A percentile compares a stretch with the other conserved stretches of the same genome.
These are phyloP conservation scores for Lordiphosa fenestrarum DNA, from an alignment of 2,888 invertebrate genomes.

Conservation along the genomic window DNA sequence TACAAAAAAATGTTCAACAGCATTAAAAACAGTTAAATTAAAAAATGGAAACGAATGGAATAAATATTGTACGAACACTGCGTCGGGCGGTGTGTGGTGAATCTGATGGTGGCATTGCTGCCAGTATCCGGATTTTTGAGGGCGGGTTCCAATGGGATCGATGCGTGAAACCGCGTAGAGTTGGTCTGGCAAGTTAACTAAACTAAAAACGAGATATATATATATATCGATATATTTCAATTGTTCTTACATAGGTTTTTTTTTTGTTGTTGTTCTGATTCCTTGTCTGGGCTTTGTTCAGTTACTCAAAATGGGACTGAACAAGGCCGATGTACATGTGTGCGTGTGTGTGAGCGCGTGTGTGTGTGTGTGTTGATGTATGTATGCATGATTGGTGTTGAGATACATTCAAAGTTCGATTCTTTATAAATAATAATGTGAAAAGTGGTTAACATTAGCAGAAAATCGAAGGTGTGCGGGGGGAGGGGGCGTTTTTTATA, in stretches of 20 bases:
- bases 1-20: slow-evolving; percentile 55
- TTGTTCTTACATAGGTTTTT: slow-evolving; percentile 1
- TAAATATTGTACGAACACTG: slow-evolving; percentile 59
- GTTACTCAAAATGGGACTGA: slow-evolving; percentile 17
- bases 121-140: slow-evolving; percentile 6
- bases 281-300: slow-evolving; percentile 25
- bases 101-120: slow-evolving; percentile 20
- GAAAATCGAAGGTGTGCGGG: slow-evolving; percentile 32
- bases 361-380: slow-evolving; percentile 13
- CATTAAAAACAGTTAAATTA: slow-evolving; percentile 56
- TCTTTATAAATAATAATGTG: slow-evolving; percentile 36
- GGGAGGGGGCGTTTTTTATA: slow-evolving; percentile 1
- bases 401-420: slow-evolving; percentile 56
- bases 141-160: slow-evolving; percentile 50
- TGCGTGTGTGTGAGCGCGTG: slow-evolving; percentile 3
- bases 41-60: slow-evolving; percentile 63
- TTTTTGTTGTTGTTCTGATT: slow-evolving; percentile 11
- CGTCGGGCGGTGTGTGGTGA: slow-evolving; percentile 26
- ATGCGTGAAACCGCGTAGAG: slow-evolving; percentile 46
- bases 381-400: slow-evolving; percentile 57
- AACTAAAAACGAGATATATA: slow-evolving; percentile 68
- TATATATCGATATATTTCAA: slow-evolving; percentile 2
- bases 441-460: slow-evolving; percentile 33
- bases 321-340: slow-evolving; percentile 21
- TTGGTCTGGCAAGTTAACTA: slow-evolving; percentile 71